Percentiles rank a stretch among this genome's conserved stretches.
Evolutionary conservation across 2,113 vertebrate genomes (phyloP).

Genomic region (Spea multiplicata): DNA sequence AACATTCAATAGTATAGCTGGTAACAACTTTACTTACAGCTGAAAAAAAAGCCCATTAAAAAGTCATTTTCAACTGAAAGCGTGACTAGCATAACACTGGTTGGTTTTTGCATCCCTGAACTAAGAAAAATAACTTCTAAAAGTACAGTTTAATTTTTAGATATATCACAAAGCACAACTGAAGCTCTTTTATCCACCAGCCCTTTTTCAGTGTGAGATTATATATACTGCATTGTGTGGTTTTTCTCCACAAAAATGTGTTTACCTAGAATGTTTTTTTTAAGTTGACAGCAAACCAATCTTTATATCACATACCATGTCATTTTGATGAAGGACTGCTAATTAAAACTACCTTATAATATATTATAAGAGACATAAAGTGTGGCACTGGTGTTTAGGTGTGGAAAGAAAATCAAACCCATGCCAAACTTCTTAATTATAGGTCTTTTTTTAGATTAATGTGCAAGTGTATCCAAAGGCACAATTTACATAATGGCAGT

Average conservation of each 20-base stretch:
- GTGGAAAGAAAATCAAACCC: not conserved
- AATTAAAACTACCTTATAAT: conserved; percentile 28
- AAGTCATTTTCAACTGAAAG: too few relatives aligned
- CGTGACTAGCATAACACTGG: too few relatives aligned
- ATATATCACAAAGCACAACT: not conserved
- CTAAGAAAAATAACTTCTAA: not conserved
- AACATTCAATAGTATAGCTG: too few relatives aligned
- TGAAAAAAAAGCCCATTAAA: too few relatives aligned
- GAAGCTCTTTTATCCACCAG: conserved; percentile 4
- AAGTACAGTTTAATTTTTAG: not conserved
- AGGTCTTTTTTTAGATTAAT: conserved; percentile 5
- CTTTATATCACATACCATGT: conserved; percentile 17
- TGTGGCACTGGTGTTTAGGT: not conserved
- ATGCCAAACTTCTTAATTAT: conserved; percentile 5
- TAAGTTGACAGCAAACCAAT: conserved; percentile 8
- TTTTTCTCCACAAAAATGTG: conserved; percentile 23
- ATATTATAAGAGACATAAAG: conserved; percentile 12
- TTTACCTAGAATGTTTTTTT: conserved; percentile 13
- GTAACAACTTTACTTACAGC: too few relatives aligned
- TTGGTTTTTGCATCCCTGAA: too few relatives aligned
- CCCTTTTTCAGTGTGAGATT: conserved; percentile 28
- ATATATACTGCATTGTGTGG: conserved; percentile 10
- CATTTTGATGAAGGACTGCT: conserved; percentile 5
- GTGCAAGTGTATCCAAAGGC: not conserved
- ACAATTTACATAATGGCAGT: not conserved